Evolutionary conservation across 2,113 vertebrate species (phyloP), one percentile per base, ranked within the genome.

Genomic region (Ictalurus furcatus): DNA sequence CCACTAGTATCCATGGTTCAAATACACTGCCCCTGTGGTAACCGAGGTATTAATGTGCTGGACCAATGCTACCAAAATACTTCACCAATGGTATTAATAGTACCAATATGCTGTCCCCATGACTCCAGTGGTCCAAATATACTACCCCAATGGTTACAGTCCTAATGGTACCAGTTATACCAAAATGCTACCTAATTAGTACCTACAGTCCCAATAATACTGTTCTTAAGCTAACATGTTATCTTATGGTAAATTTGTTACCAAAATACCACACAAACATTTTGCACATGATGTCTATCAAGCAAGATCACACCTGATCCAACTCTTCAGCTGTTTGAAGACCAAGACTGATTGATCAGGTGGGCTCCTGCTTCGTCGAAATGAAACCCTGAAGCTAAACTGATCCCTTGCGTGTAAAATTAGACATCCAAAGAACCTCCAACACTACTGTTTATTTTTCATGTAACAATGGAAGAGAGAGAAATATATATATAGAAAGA

Each of bases 371-470:
- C 6, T 17, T 8, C 30, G 0, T 23, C 4, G 1, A n/a, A 59
- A 56, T 8, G 40, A 34, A 58, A 82, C 21, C 54, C 80, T 59
- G 28, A 56, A 81, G 6, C 28, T 56, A 30, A 56, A 58, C 28
- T 2, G 21, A 19, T 0, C 19, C 37, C 56, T 52, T 52, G 3
- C 2, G 23, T 9, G 59, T 59, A 37, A 82, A 59, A 82, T 82
- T 23, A 82, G 54, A 37, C 56, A 82, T 92, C 94, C 96, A 95
- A 96, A 96, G 65, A 73, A 71, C 21, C 1, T 25, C 2, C 12
- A 86, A 59, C 30, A 74, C 11, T 34, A 37, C 67, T 95, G 95
- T 97, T 97, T 97, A 96, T 93, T 94, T 97, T 96, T 40, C 96
- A 95, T 91, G 93, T 96, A 96, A 97, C 97, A 96, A 96, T 96